Base-by-base conservation (phyloP, 2,888 invertebrate species). In the Clitarchus hookeri region DNA sequence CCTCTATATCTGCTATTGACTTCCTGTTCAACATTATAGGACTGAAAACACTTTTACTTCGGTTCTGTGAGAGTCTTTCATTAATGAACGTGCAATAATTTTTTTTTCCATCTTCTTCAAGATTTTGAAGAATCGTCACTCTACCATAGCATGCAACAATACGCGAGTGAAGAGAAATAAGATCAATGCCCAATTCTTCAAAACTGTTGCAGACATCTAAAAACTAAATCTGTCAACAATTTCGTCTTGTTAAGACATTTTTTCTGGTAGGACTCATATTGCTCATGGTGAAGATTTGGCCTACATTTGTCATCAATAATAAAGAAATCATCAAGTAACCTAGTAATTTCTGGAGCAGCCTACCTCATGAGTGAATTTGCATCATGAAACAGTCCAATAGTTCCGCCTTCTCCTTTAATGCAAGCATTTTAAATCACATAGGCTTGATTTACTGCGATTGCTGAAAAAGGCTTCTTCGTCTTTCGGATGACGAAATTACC, bases 31-130 rank as follows among this genome's bases (percentile, higher is more conserved):
- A n/a, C 79, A n/a, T 79, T 23, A n/a, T 79, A 23, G 79, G 79
- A 78, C 79, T 79, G 79, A 79, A 78, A 79, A 79, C 79, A 79
- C 79, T n/a, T n/a, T 19, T 13, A n/a, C 79, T n/a, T 79, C n/a
- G 23, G 79, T 79, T 79, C 0, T 79, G 79, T 79, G 79, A 79
- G 79, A 79, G 23, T n/a, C 23, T 13, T 79, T n/a, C 8, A 4
- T 79, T n/a, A 79, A 79, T 16, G 79, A 79, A 79, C 4, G 23
- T 12, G 25, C 77, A 6, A n/a, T 26, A 27, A 0, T 2, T 12
- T 16, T 19, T 77, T 2, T 0, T 0, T 4, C 79, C 23, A 79
- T 79, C 25, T 79, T 79, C 79, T n/a, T 79, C 0, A n/a, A 79
- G 13, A 23, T 79, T 79, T 79, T 3, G 79, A 19, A 79, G 79